Evolutionary conservation across 1,140 invertebrate species (phyloP).

Genomic region (Drosophila murphyi): DNA sequence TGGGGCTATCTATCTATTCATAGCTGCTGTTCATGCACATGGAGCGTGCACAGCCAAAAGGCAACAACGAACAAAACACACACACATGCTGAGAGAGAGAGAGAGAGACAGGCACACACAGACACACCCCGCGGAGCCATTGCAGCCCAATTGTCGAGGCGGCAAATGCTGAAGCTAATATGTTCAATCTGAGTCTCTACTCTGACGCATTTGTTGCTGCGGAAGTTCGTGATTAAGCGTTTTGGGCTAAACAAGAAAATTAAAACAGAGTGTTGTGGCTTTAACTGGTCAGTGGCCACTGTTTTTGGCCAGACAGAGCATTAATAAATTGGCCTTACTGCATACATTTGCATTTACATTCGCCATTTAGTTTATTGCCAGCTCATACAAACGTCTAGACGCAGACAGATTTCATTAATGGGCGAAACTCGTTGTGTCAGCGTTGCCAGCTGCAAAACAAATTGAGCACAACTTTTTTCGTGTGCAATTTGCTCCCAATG

Average conservation of each 20-base stretch:
- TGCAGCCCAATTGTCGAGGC: slow-evolving; percentile 26
- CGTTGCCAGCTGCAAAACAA: slow-evolving; percentile 52
- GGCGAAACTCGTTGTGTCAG: slow-evolving; percentile 37
- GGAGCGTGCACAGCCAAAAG: slow-evolving; percentile 67
- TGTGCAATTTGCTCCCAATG: background rate
- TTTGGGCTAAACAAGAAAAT: slow-evolving; percentile 11
- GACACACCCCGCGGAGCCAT: slow-evolving; percentile 75
- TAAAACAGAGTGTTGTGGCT: slow-evolving; percentile 55
- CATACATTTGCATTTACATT: slow-evolving; percentile 58
- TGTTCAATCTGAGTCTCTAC: slow-evolving; percentile 14
- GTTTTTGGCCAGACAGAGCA: slow-evolving; percentile 40
- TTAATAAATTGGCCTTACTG: slow-evolving; percentile 31
- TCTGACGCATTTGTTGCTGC: slow-evolving; percentile 79
- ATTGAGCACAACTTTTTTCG: background rate
- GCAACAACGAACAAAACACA: slow-evolving; percentile 31
- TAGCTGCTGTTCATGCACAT: slow-evolving; percentile 72
- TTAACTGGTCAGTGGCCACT: slow-evolving; percentile 29
- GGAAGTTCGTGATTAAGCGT: slow-evolving; percentile 78
- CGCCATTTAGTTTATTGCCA: slow-evolving; percentile 23
- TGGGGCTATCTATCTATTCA: slow-evolving; percentile 77
- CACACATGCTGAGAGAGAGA: background rate
- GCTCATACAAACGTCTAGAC: slow-evolving; percentile 31
- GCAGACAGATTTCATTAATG: slow-evolving; percentile 63
- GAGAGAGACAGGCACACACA: slow-evolving; percentile 27
- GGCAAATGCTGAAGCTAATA: slow-evolving; percentile 14